phyloP scores from a whole-genome alignment of 2,113 vertebrate species.

The Vidua macroura region DNA sequence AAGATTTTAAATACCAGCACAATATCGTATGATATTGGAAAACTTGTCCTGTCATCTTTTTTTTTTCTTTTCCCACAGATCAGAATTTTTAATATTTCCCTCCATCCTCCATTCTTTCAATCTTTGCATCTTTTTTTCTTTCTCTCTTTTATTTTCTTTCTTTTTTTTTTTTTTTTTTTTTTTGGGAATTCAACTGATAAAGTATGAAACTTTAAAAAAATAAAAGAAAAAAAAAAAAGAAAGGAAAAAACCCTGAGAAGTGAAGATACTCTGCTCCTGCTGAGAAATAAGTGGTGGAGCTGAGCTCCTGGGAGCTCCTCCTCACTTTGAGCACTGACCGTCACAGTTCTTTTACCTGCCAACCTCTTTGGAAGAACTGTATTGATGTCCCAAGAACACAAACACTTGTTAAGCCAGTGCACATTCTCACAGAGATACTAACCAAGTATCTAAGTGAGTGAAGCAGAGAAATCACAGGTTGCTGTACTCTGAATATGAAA shows the following conservation, averaged over 20 bases:
- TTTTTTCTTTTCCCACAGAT: not conserved
- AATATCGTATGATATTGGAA: not conserved
- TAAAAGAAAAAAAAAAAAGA: not conserved
- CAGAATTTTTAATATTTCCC: not conserved
- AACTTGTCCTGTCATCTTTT: not conserved
- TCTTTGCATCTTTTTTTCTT: slow-evolving; percentile 15
- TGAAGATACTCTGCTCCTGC: slow-evolving; percentile 50
- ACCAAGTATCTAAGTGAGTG: slow-evolving; percentile 27
- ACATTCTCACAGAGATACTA: slow-evolving; percentile 48
- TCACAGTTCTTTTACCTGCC: slow-evolving; percentile 47
- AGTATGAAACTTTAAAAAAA: slow-evolving; percentile 19
- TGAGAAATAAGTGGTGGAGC: slow-evolving; percentile 61
- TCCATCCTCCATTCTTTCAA: not conserved
- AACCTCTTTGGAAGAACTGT: slow-evolving; percentile 38
- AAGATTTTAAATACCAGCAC: not conserved
- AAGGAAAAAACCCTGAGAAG: slow-evolving; percentile 4
- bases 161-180: not conserved
- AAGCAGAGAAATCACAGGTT: slow-evolving; percentile 30
- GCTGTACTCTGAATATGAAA: slow-evolving; percentile 30
- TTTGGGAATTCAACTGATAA: not conserved
- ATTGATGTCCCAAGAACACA: slow-evolving; percentile 61
- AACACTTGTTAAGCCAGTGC: slow-evolving; percentile 69
- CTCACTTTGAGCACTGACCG: slow-evolving; percentile 52
- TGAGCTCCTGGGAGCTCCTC: slow-evolving; percentile 47
- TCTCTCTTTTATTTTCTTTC: not conserved